Percentiles rank a stretch among this genome's conserved stretches.
These are phyloP conservation scores for Ptychochromis oligacanthus DNA, from an alignment of 2,113 vertebrate genomes.

Conservation along the genomic window DNA sequence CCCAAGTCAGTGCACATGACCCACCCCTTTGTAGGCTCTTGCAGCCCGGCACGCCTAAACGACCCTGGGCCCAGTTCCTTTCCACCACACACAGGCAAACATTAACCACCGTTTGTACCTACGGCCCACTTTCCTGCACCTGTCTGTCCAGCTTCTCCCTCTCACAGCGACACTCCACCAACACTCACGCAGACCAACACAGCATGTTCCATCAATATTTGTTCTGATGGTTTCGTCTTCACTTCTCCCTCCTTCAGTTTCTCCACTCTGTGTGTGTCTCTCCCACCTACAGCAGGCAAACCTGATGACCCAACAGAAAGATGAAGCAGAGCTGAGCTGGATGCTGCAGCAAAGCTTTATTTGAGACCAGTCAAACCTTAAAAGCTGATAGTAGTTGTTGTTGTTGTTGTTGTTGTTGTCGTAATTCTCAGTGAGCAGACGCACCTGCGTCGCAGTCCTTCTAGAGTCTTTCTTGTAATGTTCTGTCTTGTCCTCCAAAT, in stretches of 20 bases:
- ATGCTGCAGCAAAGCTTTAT: neutral
- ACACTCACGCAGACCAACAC: neutral
- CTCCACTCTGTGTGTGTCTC: slow-evolving; percentile 34
- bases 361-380: neutral
- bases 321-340: neutral
- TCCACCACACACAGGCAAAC: neutral
- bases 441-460: neutral
- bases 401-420: neutral
- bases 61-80: neutral
- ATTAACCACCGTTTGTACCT: neutral
- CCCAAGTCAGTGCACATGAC: neutral
- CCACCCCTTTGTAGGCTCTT: neutral
- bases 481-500: neutral
- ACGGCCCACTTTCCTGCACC: slow-evolving; percentile 37
- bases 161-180: neutral
- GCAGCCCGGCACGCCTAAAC: neutral
- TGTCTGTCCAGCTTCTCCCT: slow-evolving; percentile 21
- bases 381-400: neutral
- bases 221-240: slow-evolving; percentile 14
- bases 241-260: slow-evolving; percentile 61
- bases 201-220: slow-evolving; percentile 46
- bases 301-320: slow-evolving; percentile 24
- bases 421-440: neutral
- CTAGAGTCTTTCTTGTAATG: neutral
- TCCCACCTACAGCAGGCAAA: slow-evolving; percentile 32